Percentiles rank a stretch among this genome's conserved stretches.
phyloP scores from a whole-genome alignment of 2,888 invertebrate genomes.

The Tetranychus piercei region DNA sequence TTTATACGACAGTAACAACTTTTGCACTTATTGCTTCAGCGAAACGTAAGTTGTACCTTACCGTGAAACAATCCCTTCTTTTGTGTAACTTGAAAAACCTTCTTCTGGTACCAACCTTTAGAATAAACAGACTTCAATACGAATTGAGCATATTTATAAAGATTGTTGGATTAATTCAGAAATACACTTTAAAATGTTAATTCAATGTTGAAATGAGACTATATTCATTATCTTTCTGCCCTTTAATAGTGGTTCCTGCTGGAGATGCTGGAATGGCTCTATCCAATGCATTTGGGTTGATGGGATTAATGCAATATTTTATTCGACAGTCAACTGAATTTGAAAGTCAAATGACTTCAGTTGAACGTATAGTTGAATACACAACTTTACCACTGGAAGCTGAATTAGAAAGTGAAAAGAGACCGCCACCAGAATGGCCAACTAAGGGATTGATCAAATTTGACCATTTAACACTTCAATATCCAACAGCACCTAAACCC shows the following conservation, averaged over 20 bases:
- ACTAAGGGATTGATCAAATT: slow-evolving; percentile 29
- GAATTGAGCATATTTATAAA: no score
- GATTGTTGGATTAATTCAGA: slow-evolving; percentile 35
- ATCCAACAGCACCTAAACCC: slow-evolving; percentile 46
- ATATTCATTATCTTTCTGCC: background rate
- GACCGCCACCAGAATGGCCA: slow-evolving; percentile 32
- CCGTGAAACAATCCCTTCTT: no score
- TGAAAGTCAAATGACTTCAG: slow-evolving; percentile 37
- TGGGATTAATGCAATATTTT: background rate
- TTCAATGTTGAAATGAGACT: background rate
- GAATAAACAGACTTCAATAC: no score
- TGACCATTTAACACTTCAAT: slow-evolving; percentile 42
- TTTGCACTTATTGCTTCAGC: background rate
- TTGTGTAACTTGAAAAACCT: background rate
- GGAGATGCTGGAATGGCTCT: background rate
- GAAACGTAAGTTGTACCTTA: background rate
- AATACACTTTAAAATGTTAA: slow-evolving; percentile 32
- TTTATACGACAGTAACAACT: background rate
- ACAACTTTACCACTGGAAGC: slow-evolving; percentile 53
- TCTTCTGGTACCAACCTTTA: slow-evolving; percentile 8
- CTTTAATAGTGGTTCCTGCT: background rate
- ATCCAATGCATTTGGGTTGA: background rate
- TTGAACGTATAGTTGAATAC: slow-evolving; percentile 66
- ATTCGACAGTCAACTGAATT: slow-evolving; percentile 38
- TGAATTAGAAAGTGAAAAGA: slow-evolving; percentile 35